A percentile compares a stretch with the other conserved stretches of the same genome.
These are phyloP conservation scores for Nesogale talazaci DNA, from an alignment of 2,113 vertebrate genomes.

Conservation along the genomic window DNA sequence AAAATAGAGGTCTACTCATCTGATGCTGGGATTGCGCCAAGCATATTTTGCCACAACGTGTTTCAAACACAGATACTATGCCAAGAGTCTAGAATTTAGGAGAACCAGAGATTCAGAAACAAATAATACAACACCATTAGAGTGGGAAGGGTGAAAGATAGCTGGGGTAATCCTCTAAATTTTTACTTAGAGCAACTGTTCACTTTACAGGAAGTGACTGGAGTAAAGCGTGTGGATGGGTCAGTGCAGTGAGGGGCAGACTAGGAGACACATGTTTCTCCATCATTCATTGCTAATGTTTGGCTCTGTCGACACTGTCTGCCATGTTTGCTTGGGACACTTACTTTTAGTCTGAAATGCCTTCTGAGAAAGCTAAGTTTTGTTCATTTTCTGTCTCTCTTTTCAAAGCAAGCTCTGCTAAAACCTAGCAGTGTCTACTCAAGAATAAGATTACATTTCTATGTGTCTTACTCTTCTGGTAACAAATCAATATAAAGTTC, in stretches of 20 bases:
- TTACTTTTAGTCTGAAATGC: neutral
- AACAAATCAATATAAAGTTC: slow-evolving; percentile 45
- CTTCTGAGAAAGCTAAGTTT: neutral
- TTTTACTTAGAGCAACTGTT: neutral
- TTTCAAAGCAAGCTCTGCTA: neutral
- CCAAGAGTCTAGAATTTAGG: neutral
- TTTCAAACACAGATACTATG: neutral
- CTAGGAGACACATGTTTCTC: neutral
- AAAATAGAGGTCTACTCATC: neutral
- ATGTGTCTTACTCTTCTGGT: neutral
- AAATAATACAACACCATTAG: neutral
- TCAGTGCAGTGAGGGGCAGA: neutral
- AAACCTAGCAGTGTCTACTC: neutral
- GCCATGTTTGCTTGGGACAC: neutral
- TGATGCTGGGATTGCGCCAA: neutral
- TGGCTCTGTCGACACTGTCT: neutral
- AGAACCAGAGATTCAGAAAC: neutral
- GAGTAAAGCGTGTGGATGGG: fast-evolving
- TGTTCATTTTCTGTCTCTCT: neutral
- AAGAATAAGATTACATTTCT: slow-evolving; percentile 28
- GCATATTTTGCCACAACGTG: neutral
- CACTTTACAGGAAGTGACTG: neutral
- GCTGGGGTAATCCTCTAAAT: neutral
- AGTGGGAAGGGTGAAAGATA: neutral
- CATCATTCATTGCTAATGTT: neutral